A percentile compares a stretch with the other conserved stretches of the same genome.
These are phyloP conservation scores for Antechinus stuartii DNA, from an alignment of 2,113 vertebrate species.

Conservation along the genomic window DNA sequence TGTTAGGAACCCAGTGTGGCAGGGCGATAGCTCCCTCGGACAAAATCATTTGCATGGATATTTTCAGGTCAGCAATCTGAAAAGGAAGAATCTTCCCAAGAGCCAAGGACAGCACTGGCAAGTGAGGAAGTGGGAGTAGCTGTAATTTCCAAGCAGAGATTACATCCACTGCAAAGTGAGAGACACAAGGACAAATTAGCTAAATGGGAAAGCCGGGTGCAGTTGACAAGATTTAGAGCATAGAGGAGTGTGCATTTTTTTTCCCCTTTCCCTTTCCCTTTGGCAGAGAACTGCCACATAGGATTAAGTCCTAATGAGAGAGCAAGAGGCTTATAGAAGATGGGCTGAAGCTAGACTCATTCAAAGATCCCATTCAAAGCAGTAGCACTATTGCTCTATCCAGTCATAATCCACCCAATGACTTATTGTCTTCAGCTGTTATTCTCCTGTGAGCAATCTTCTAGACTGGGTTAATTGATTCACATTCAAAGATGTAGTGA, in stretches of 20 bases:
- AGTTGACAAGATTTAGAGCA: neutral
- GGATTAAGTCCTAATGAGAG: slow-evolving; percentile 67
- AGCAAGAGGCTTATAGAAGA: slow-evolving; percentile 22
- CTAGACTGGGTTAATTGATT: neutral
- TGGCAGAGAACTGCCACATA: slow-evolving; percentile 45
- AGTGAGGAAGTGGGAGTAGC: slow-evolving; percentile 45
- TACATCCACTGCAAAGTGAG: neutral
- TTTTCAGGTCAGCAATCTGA: slow-evolving; percentile 78
- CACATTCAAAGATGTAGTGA: neutral
- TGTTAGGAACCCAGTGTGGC: slow-evolving; percentile 68
- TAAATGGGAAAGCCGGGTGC: slow-evolving; percentile 30
- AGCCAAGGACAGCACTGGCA: slow-evolving; percentile 37
- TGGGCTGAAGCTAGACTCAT: slow-evolving; percentile 19
- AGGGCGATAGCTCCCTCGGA: slow-evolving; percentile 50
- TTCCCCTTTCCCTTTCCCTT: neutral
- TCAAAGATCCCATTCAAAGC: slow-evolving; percentile 71
- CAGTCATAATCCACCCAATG: slow-evolving; percentile 37
- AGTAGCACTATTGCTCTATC: slow-evolving; percentile 3
- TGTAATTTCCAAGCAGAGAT: neutral
- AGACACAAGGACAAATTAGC: neutral
- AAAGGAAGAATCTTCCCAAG: slow-evolving; percentile 60
- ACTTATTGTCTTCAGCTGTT: slow-evolving; percentile 54
- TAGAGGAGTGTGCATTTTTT: neutral
- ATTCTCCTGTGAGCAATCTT: neutral
- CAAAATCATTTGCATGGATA: slow-evolving; percentile 51